Evolutionary conservation across 2,113 vertebrate genomes (phyloP), one percentile per base, ranked within the genome.

Genomic region (Chloroceryle aenea): DNA sequence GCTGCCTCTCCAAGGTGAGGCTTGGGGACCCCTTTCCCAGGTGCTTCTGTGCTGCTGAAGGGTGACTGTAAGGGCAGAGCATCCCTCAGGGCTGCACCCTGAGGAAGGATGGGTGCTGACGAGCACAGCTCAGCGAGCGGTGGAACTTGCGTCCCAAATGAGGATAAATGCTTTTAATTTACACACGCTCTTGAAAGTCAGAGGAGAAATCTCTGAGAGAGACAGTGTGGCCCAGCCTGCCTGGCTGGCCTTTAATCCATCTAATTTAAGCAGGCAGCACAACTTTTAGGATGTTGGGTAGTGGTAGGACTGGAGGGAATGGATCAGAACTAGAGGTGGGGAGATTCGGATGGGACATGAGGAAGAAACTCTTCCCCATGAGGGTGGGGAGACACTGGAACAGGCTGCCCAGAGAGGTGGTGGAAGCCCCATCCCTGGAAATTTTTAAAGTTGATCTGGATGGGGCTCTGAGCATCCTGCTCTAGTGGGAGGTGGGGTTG

Each of bases 51-150:
- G 30, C 50, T 52, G 6, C 5, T 14, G 14, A 38, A 40, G 58
- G 23, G 11, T 63, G 58, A 13, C 29, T 0, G 0, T 12, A 67
- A 71, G 25, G 72, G 30, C 62, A 89, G 77, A 63, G 63, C 58
- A 53, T 48, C 53, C 55, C 56, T 36, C 30, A 19, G 62, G 55
- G 18, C 0, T 17, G 47, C 1, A 1, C 36, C 53, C 47, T 63
- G 63, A 63, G 48, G 17, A 63, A 66, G 47, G 18, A 47, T 0
- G 0, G 26, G 7, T 6, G 2, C 15, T 1, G 18, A 23, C 15
- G 7, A 63, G 21, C 1, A 1, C 53, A 32, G 42, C 47, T 62
- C 40, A 32, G n/a, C 2, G 9, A 85, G 56, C 27, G 79, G 80
- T 42, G 59, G 73, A 87, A 52, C 17, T 92, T 25, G 9, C 26